These are phyloP conservation scores for Pasiphila rectangulata DNA, from an alignment of 2,888 invertebrate species.

Conservation along the genomic window DNA sequence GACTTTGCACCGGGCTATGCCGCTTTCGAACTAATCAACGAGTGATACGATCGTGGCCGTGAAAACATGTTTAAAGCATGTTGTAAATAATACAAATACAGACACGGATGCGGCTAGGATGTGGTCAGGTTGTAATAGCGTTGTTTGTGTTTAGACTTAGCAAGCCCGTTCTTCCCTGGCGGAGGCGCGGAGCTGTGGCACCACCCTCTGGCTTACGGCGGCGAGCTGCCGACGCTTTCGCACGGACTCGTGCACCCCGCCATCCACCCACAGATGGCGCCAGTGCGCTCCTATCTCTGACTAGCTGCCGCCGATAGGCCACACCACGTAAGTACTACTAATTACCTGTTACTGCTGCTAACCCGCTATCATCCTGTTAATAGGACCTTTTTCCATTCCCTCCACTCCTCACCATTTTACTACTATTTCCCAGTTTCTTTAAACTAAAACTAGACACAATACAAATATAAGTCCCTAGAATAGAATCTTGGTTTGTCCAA, in stretches of 20 bases:
- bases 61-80: slow-evolving; percentile 64
- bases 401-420: no score
- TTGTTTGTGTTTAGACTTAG: slow-evolving; percentile 88
- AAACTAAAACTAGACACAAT: no score
- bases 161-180: slow-evolving; percentile 96
- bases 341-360: no score
- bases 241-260: slow-evolving; percentile 97
- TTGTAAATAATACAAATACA: slow-evolving; percentile 64
- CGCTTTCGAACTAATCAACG: slow-evolving; percentile 17
- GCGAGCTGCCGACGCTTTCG: slow-evolving; percentile 92
- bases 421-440: no score
- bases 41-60: slow-evolving; percentile 33
- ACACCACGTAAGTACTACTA: slow-evolving; percentile 83
- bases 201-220: slow-evolving; percentile 89
- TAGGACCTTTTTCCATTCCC: no score
- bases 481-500: no score
- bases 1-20: slow-evolving; percentile 5
- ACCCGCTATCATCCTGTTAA: no score
- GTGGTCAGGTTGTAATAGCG: slow-evolving; percentile 25
- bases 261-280: slow-evolving; percentile 97
- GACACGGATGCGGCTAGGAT: slow-evolving; percentile 26
- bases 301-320: slow-evolving; percentile 93
- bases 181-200: slow-evolving; percentile 96
- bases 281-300: slow-evolving; percentile 98
- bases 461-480: no score